Evolutionary conservation across 2,113 vertebrate species (phyloP).

Genomic region (Peromyscus polionotus): DNA sequence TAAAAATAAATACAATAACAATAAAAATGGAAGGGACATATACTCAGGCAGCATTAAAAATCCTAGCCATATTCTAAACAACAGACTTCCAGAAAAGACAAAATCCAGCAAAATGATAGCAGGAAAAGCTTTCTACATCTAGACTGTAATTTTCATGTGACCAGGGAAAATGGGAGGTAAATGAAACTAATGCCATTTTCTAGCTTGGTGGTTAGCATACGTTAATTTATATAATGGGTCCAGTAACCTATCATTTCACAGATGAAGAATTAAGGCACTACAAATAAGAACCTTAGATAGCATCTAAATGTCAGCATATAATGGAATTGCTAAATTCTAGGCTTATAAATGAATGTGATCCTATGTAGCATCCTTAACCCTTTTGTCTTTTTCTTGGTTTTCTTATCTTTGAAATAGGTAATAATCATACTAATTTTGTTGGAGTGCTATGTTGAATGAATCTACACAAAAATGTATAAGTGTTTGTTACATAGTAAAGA

Average conservation of each 20-base stretch:
- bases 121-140: background rate
- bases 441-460: background rate
- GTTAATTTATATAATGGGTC: background rate
- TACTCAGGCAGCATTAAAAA: background rate
- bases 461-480: background rate
- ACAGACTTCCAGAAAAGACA: constrained; percentile 14
- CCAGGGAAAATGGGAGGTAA: background rate
- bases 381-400: background rate
- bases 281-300: background rate
- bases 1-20: constrained; percentile 29
- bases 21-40: background rate
- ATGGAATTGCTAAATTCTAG: constrained; percentile 27
- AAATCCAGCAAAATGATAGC: constrained; percentile 22
- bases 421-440: background rate
- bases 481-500: background rate
- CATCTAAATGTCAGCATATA: constrained; percentile 11
- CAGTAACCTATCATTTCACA: constrained; percentile 34
- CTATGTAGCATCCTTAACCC: background rate
- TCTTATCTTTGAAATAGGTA: background rate
- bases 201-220: background rate
- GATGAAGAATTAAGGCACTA: constrained; percentile 28
- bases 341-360: background rate
- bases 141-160: background rate
- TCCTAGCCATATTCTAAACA: constrained; percentile 1
- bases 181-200: background rate